phyloP scores from a whole-genome alignment of 1,140 invertebrate genomes.

The Cotesia typhae region DNA sequence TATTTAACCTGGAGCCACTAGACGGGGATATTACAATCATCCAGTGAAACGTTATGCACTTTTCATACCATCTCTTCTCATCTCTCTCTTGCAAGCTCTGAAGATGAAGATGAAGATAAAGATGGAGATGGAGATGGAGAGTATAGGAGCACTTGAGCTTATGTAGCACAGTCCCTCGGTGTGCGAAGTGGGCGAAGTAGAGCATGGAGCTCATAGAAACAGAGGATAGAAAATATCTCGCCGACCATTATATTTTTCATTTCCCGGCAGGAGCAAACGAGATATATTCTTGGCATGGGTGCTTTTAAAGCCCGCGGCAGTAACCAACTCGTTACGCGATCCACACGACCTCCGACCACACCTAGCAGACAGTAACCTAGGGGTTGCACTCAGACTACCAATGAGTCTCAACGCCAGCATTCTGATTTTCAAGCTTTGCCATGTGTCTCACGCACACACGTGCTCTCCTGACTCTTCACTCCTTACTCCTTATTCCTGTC shows the following conservation, averaged over 20 bases:
- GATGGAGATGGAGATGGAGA: too few species aligned
- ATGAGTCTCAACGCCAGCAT: conserved; percentile 29
- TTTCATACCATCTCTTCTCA: neutral
- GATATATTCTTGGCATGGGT: conserved; percentile 12
- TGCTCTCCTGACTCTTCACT: neutral
- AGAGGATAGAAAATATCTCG: neutral
- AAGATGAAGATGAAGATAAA: too few species aligned
- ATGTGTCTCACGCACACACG: conserved; percentile 28
- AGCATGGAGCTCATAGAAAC: neutral
- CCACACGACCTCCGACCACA: conserved; percentile 27
- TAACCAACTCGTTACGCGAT: conserved; percentile 40
- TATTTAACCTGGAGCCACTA: neutral
- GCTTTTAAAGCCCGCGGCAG: conserved; percentile 22
- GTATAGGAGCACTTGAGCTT: too few species aligned
- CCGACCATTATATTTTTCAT: conserved; percentile 18
- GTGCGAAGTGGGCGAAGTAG: neutral
- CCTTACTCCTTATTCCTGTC: neutral
- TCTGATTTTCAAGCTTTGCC: conserved; percentile 23
- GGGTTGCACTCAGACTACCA: conserved; percentile 38
- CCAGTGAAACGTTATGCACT: conserved; percentile 14
- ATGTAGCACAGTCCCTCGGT: too few species aligned
- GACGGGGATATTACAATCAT: conserved; percentile 24
- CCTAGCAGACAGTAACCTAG: conserved; percentile 30
- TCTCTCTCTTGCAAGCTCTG: neutral
- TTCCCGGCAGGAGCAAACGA: conserved; percentile 16